A percentile compares a stretch with the other conserved stretches of the same genome.
phyloP scores from a whole-genome alignment of 2,113 vertebrate genomes.

The Strix uralensis region DNA sequence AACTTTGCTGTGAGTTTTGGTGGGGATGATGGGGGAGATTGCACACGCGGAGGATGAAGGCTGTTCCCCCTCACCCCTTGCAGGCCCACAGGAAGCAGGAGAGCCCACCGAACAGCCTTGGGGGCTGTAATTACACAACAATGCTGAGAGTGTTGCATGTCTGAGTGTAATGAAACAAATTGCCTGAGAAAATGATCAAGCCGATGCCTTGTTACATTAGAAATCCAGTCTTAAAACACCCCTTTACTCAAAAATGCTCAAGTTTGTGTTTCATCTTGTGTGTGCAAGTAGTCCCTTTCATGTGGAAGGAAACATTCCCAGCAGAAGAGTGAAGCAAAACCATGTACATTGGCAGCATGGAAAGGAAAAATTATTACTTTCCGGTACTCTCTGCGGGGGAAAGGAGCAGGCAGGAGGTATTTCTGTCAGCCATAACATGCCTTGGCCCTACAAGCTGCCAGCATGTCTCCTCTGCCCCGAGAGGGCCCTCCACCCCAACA shows the following conservation, averaged over 20 bases:
- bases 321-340: neutral
- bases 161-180: neutral
- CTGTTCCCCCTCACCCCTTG: neutral
- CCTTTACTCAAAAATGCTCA: rapidly evolving
- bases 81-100: neutral
- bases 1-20: neutral
- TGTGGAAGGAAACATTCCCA: neutral
- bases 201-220: neutral
- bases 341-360: rapidly evolving
- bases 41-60: neutral
- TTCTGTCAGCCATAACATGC: neutral
- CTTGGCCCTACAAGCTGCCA: neutral
- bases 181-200: neutral
- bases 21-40: neutral
- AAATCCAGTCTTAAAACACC: neutral
- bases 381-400: rapidly evolving
- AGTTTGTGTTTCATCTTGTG: neutral
- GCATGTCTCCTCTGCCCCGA: rapidly evolving
- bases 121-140: neutral
- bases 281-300: neutral
- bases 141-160: rapidly evolving
- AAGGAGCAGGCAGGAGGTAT: neutral
- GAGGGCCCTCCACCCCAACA: rapidly evolving
- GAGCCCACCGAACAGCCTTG: rapidly evolving
- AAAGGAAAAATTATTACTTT: neutral